These are phyloP conservation scores for Andrena marginata DNA, from an alignment of 2,888 invertebrate species.

Conservation along the genomic window DNA sequence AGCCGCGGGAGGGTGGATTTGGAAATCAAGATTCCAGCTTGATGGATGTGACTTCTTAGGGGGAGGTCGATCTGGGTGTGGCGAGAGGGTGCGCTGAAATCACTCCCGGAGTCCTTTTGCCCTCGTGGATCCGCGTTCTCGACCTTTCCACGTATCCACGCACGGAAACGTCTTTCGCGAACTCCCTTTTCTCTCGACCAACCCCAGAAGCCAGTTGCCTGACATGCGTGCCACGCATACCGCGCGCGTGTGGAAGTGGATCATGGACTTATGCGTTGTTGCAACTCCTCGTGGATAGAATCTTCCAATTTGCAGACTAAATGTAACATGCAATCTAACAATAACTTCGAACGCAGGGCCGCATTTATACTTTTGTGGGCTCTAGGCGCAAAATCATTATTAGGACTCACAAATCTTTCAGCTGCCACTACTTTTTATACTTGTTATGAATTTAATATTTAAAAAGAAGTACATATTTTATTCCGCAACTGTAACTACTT, in stretches of 20 bases:
- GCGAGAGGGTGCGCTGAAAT: constrained; percentile 69
- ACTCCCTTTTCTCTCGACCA: constrained; percentile 63
- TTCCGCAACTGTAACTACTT: too few relatives aligned
- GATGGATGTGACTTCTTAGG: constrained; percentile 63
- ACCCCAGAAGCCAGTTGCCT: constrained; percentile 47
- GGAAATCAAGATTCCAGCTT: constrained; percentile 70
- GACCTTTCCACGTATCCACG: constrained; percentile 62
- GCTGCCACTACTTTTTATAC: too few relatives aligned
- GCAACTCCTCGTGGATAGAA: too few relatives aligned
- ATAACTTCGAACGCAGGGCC: too few relatives aligned
- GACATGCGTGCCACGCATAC: constrained; percentile 65
- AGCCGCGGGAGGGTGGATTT: constrained; percentile 63
- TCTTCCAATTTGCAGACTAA: too few relatives aligned
- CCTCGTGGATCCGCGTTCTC: constrained; percentile 38
- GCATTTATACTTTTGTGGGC: too few relatives aligned
- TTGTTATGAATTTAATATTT: too few relatives aligned
- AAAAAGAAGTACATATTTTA: too few relatives aligned
- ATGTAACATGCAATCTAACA: too few relatives aligned
- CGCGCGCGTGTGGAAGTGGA: constrained; percentile 10
- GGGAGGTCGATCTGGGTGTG: constrained; percentile 70
- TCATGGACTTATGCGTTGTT: background rate
- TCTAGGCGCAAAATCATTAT: too few relatives aligned
- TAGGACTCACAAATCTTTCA: too few relatives aligned
- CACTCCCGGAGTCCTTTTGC: constrained; percentile 62
- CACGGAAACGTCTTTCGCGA: constrained; percentile 56